A percentile compares a stretch with the other conserved stretches of the same genome.
Conservation (phyloP, 2,797 vertebrate species). For the Etheostoma perlongum region DNA sequence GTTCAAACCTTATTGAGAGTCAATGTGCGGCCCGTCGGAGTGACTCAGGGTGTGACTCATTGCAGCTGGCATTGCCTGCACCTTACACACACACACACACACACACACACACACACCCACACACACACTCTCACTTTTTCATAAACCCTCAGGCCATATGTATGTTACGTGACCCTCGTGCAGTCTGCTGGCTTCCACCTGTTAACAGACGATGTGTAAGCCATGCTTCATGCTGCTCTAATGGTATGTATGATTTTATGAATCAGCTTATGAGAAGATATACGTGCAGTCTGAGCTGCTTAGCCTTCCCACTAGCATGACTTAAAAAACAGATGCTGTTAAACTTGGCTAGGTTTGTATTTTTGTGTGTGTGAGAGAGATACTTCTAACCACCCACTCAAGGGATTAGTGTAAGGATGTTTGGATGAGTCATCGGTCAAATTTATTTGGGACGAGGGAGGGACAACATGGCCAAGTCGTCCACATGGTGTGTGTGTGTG, state of each 20-base stretch:
- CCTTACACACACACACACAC: constrained; percentile 24
- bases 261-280: constrained; percentile 69
- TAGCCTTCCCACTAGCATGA: constrained; percentile 59
- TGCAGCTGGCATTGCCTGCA: constrained; percentile 60
- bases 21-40: constrained; percentile 43
- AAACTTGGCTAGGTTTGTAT: constrained; percentile 55
- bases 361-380: constrained; percentile 37
- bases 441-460: constrained; percentile 62
- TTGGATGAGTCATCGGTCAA: constrained; percentile 72
- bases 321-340: constrained; percentile 67
- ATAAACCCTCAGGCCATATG: constrained; percentile 41
- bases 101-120: background rate
- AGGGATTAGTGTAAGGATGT: constrained; percentile 65
- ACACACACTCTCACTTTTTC: constrained; percentile 14
- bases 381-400: constrained; percentile 62
- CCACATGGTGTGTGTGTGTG: constrained; percentile 52
- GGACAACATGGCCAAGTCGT: constrained; percentile 43
- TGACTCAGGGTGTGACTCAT: constrained; percentile 82
- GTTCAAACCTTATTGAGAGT: constrained; percentile 68
- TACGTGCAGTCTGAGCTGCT: constrained; percentile 57
- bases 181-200: constrained; percentile 57
- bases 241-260: constrained; percentile 58
- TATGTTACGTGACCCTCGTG: constrained; percentile 44
- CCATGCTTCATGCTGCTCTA: constrained; percentile 44
- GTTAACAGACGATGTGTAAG: constrained; percentile 48